Evolutionary conservation across 1,140 invertebrate species (phyloP).

Genomic region (Tyrophagus putrescentiae): DNA sequence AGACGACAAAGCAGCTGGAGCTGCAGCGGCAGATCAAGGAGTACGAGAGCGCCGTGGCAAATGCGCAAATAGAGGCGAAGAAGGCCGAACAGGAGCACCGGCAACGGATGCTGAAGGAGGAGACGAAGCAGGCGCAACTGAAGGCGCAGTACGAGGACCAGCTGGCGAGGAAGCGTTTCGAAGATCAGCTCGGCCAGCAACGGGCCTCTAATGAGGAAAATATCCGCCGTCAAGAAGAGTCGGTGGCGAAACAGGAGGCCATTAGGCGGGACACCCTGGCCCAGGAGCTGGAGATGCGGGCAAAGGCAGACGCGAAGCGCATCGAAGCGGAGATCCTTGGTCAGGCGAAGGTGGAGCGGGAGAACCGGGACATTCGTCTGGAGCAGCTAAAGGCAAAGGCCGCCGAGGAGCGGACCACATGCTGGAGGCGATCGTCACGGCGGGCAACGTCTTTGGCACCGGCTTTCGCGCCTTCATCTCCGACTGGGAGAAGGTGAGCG

Average conservation of each 20-base stretch:
- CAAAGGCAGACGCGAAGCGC: constrained; percentile 79
- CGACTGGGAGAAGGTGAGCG: constrained; percentile 83
- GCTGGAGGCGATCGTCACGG: constrained; percentile 88
- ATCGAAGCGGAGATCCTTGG: constrained; percentile 78
- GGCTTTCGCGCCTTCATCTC: constrained; percentile 72
- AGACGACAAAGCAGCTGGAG: constrained; percentile 70
- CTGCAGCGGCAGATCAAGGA: constrained; percentile 68
- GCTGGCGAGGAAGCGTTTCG: constrained; percentile 81
- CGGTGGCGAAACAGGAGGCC: constrained; percentile 89
- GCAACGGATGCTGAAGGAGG: constrained; percentile 76
- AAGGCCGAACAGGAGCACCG: constrained; percentile 76
- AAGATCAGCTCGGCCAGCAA: constrained; percentile 84
- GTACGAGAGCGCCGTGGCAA: constrained; percentile 78
- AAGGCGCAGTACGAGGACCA: constrained; percentile 95
- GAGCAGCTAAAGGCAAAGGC: constrained; percentile 81
- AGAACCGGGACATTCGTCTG: constrained; percentile 86
- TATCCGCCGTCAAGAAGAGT: constrained; percentile 85
- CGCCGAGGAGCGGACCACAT: constrained; percentile 76
- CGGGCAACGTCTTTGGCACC: constrained; percentile 73
- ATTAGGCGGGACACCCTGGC: constrained; percentile 85
- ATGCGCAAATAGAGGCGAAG: constrained; percentile 73
- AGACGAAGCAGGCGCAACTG: constrained; percentile 84
- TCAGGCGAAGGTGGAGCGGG: constrained; percentile 77
- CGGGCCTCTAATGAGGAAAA: constrained; percentile 85
- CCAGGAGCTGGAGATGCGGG: constrained; percentile 82